These are phyloP conservation scores for Pristiophorus japonicus DNA, from an alignment of 2,113 vertebrate species.

Conservation along the genomic window DNA sequence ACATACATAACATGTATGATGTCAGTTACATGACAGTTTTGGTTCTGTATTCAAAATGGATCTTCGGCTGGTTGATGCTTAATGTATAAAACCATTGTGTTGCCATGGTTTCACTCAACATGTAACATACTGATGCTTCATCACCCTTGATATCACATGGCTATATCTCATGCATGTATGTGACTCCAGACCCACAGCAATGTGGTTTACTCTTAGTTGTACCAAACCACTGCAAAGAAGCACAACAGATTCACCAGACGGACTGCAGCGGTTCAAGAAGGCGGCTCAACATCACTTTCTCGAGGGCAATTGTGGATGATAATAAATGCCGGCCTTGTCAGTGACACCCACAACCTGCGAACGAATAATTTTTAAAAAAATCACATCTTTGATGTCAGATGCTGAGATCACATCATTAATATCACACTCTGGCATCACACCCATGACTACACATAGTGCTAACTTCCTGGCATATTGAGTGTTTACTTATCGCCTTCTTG, in stretches of 20 bases:
- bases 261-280: too few species aligned
- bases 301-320: too few species aligned
- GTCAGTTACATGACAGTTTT: not conserved
- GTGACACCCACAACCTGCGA: too few species aligned
- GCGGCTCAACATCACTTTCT: too few species aligned
- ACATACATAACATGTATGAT: too few species aligned
- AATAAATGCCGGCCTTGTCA: too few species aligned
- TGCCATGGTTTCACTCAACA: not conserved
- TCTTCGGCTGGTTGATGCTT: not conserved
- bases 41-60: not conserved
- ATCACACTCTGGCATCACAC: not conserved
- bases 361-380: too few species aligned
- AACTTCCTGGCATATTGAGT: not conserved
- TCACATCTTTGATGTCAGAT: not conserved
- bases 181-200: too few species aligned
- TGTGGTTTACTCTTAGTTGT: too few species aligned
- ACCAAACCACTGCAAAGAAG: too few species aligned
- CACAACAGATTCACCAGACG: too few species aligned
- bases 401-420: not conserved
- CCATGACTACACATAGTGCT: not conserved
- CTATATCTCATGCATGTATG: too few species aligned
- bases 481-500: not conserved
- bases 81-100: not conserved
- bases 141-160: not conserved
- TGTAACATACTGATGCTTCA: not conserved